Conservation (phyloP, 2,888 invertebrate genomes). For the Griposia aprilina region DNA sequence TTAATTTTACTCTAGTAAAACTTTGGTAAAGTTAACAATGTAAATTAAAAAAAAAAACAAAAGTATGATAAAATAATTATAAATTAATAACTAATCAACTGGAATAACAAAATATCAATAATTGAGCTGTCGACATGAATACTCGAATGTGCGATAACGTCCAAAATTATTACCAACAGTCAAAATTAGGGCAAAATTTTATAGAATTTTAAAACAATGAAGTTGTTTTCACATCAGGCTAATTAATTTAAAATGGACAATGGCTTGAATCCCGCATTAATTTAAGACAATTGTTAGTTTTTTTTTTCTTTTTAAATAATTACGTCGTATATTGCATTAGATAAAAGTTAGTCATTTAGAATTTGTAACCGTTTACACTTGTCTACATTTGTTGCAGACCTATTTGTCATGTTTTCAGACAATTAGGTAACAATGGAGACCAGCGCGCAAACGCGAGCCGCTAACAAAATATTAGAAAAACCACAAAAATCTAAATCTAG, state of each 20-base stretch:
- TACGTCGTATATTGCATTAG: neutral
- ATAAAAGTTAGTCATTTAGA: neutral
- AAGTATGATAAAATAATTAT: neutral
- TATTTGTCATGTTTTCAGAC: neutral
- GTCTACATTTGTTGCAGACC: neutral
- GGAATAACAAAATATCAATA: conserved; percentile 40
- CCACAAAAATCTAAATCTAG: neutral
- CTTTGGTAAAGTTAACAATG: neutral
- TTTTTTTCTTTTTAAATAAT: too few relatives aligned
- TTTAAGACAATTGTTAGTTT: too few relatives aligned
- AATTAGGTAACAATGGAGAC: neutral
- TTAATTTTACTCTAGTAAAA: conserved; percentile 20
- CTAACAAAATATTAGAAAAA: neutral
- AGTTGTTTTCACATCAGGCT: neutral
- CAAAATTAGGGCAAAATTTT: neutral
- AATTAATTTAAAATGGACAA: neutral
- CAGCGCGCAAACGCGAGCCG: neutral
- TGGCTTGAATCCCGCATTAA: neutral
- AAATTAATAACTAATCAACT: conserved; percentile 30
- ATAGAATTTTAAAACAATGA: neutral
- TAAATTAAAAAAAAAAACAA: neutral
- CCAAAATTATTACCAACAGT: neutral
- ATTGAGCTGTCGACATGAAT: conserved; percentile 20
- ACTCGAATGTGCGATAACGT: conserved; percentile 43
- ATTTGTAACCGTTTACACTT: neutral